These are phyloP conservation scores for Strix aluco DNA, from an alignment of 2,113 vertebrate species.

Conservation along the genomic window DNA sequence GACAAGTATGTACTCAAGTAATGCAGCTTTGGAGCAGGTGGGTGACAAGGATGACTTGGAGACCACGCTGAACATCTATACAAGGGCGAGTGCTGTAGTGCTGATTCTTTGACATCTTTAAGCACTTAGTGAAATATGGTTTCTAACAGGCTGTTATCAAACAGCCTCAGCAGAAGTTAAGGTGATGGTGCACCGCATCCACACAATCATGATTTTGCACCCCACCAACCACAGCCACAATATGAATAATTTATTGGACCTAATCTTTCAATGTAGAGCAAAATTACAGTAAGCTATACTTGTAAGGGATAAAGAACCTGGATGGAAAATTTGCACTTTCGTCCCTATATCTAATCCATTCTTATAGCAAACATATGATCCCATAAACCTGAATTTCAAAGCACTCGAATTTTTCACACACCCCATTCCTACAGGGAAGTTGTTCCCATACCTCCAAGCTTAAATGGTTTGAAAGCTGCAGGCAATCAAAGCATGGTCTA, in stretches of 20 bases:
- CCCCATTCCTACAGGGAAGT: neutral
- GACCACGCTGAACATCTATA: neutral
- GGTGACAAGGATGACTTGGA: neutral
- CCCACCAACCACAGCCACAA: neutral
- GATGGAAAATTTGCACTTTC: neutral
- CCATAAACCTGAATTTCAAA: neutral
- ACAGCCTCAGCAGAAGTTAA: neutral
- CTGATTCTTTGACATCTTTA: neutral
- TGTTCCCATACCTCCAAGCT: neutral
- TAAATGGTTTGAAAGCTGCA: neutral
- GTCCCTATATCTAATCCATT: neutral
- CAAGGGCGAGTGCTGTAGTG: rapidly evolving
- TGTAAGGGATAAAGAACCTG: neutral
- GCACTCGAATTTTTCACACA: neutral
- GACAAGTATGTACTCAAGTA: neutral
- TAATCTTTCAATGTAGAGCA: neutral
- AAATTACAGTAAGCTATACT: neutral
- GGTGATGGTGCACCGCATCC: neutral
- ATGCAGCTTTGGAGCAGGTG: neutral
- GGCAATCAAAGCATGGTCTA: neutral
- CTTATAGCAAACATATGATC: neutral
- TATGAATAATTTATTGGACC: neutral
- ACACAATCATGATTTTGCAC: neutral
- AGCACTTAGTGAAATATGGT: neutral
- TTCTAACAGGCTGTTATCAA: neutral